A percentile compares a stretch with the other conserved stretches of the same genome.
Evolutionary conservation across 92 coral and sea anemone species (phyloP).

Genomic region (Anthopleura xanthogrammica): DNA sequence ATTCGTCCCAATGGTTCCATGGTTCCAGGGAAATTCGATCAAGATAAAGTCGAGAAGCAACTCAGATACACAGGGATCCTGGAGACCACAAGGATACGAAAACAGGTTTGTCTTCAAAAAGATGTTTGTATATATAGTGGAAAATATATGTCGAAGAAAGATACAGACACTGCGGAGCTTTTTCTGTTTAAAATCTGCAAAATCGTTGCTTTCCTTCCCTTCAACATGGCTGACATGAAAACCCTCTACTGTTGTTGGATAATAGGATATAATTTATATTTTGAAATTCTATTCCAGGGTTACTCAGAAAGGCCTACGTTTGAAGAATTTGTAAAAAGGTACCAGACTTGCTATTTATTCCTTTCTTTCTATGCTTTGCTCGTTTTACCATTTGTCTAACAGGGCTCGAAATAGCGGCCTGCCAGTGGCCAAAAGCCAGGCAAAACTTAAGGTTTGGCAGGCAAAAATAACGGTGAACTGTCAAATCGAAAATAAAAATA

Average conservation of each 20-base stretch:
- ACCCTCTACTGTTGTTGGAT: too few species aligned
- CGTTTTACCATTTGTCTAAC: too few species aligned
- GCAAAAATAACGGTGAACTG: too few species aligned
- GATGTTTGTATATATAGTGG: too few species aligned
- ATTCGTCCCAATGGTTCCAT: slow-evolving; percentile 91
- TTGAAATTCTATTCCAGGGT: slow-evolving; percentile 55
- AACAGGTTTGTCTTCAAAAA: slow-evolving; percentile 61
- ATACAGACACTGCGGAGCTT: too few species aligned
- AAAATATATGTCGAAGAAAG: too few species aligned
- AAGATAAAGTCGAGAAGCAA: slow-evolving; percentile 87
- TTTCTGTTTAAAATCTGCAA: too few species aligned
- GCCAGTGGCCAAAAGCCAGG: too few species aligned
- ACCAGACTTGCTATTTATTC: neutral
- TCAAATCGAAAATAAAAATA: too few species aligned
- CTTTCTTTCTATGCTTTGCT: neutral
- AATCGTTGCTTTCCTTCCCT: neutral
- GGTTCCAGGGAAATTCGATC: slow-evolving; percentile 86
- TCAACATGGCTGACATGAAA: neutral
- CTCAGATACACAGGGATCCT: slow-evolving; percentile 90
- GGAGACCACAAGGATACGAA: slow-evolving; percentile 91
- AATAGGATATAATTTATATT: neutral
- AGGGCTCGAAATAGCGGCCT: too few species aligned
- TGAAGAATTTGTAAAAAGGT: slow-evolving; percentile 84
- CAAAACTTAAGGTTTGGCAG: too few species aligned
- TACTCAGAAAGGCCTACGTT: slow-evolving; percentile 91